Conservation (phyloP, 2,113 vertebrate species). For the Collichthys lucidus region DNA sequence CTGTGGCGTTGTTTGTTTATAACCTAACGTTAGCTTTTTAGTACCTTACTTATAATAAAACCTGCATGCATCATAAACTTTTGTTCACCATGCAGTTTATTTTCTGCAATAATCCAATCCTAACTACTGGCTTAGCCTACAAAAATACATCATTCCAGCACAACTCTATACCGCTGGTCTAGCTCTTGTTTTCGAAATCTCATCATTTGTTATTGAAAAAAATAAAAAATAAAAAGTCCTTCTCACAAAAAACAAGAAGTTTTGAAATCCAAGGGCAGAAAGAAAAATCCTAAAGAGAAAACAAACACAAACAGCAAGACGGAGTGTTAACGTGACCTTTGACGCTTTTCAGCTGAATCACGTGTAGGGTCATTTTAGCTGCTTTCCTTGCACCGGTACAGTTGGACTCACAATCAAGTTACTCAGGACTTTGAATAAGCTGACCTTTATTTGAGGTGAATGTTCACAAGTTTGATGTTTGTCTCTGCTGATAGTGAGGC, state of each 20-base stretch:
- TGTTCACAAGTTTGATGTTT: conserved; percentile 8
- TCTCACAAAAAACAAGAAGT: neutral
- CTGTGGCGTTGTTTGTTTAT: too few species aligned
- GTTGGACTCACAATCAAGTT: neutral
- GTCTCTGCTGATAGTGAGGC: conserved; percentile 1
- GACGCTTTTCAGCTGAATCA: conserved; percentile 26
- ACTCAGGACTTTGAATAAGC: neutral
- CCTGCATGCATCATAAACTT: too few species aligned
- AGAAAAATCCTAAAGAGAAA: conserved; percentile 12
- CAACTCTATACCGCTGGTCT: too few species aligned
- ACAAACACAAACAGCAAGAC: conserved; percentile 29
- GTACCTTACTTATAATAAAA: too few species aligned
- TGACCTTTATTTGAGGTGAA: neutral
- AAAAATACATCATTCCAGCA: too few species aligned
- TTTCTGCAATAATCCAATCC: too few species aligned
- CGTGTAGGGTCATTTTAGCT: neutral
- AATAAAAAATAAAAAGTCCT: neutral
- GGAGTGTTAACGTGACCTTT: conserved; percentile 45
- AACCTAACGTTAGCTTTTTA: too few species aligned
- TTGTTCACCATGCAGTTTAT: too few species aligned
- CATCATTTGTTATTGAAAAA: too few species aligned
- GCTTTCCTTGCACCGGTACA: neutral
- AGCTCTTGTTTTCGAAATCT: too few species aligned
- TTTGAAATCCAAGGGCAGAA: neutral
- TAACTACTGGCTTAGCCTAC: too few species aligned